A percentile compares a stretch with the other conserved stretches of the same genome.
Evolutionary conservation across 35 echinoderm and acorn worm genomes (phyloP).

Genomic region (Hemicentrotus pulcherrimus): DNA sequence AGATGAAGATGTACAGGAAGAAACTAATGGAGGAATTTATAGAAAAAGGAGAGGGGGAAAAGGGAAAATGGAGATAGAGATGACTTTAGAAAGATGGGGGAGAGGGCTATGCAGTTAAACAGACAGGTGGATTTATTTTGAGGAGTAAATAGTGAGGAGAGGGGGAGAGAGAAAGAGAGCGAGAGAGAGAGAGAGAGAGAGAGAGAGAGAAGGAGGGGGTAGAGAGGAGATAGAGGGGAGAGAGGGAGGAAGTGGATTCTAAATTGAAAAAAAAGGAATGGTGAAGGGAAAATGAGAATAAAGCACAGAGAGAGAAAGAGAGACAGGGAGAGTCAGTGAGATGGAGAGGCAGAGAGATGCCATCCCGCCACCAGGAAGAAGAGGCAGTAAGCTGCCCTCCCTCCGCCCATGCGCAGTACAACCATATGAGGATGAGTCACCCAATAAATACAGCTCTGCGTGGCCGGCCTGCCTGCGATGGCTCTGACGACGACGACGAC

Average conservation of each 20-base stretch:
- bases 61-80: no score
- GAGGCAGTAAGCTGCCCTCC: neutral
- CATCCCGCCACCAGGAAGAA: neutral
- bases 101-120: no score
- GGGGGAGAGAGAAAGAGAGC: neutral
- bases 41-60: neutral
- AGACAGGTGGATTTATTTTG: no score
- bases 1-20: no score
- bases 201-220: neutral
- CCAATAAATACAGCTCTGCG: neutral
- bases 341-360: neutral
- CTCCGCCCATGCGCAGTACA: neutral
- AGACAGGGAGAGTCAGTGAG: neutral
- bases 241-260: no score
- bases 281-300: neutral
- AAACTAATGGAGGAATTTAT: neutral
- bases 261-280: neutral
- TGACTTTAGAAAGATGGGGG: no score
- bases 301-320: neutral
- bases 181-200: neutral
- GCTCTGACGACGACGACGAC: neutral
- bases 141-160: no score
- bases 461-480: neutral
- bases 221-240: no score
- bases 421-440: neutral